Evolutionary conservation across 2,888 invertebrate genomes (phyloP).

Genomic region (Apamea monoglypha): DNA sequence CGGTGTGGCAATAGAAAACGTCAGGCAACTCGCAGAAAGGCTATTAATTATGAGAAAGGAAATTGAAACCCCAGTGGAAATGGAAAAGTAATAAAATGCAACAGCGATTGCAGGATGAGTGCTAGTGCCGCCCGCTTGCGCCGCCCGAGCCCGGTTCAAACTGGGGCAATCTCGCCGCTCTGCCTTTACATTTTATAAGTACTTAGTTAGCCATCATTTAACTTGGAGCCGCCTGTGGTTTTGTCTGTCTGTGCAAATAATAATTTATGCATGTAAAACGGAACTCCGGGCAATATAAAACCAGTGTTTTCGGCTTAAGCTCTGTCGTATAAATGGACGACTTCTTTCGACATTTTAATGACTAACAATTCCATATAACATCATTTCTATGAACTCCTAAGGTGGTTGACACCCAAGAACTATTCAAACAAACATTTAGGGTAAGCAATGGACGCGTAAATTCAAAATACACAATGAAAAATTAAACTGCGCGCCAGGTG

Average conservation of each 20-base stretch:
- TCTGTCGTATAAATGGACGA: neutral
- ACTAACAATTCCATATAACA: neutral
- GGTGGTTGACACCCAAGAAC: conserved; percentile 25
- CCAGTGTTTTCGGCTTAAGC: conserved; percentile 10
- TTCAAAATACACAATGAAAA: conserved; percentile 67
- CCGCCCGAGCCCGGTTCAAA: conserved; percentile 66
- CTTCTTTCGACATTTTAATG: conserved; percentile 12
- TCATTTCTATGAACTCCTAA: neutral
- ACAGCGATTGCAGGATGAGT: conserved; percentile 89
- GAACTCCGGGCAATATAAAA: conserved; percentile 5
- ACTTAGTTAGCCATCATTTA: conserved; percentile 59
- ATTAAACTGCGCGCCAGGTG: conserved; percentile 70
- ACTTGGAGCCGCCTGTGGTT: conserved; percentile 44
- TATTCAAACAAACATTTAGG: conserved; percentile 53
- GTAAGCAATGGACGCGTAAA: conserved; percentile 46
- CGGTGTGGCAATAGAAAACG: conserved; percentile 84
- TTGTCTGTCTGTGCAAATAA: conserved; percentile 33
- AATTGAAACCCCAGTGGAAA: conserved; percentile 90
- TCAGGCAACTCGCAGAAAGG: conserved; percentile 85
- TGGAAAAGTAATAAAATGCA: conserved; percentile 91
- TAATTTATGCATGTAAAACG: conserved; percentile 37
- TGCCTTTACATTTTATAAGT: conserved; percentile 64
- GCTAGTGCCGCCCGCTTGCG: conserved; percentile 68
- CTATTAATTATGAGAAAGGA: conserved; percentile 90
- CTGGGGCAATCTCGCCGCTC: conserved; percentile 72